These are phyloP conservation scores for Dasysyrphus tricinctus DNA, from an alignment of 2,888 invertebrate species.

Conservation along the genomic window DNA sequence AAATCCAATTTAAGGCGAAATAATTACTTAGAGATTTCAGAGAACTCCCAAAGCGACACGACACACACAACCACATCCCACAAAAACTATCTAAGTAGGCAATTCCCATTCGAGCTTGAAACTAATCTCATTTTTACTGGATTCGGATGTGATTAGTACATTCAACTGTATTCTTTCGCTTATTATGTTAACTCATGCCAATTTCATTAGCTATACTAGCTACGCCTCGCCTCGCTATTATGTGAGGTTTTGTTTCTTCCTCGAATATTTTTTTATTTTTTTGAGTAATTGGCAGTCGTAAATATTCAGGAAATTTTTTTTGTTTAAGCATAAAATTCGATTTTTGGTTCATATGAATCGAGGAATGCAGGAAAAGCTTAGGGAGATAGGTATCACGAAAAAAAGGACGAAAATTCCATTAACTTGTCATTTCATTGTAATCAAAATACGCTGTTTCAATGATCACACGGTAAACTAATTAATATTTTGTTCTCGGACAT, in stretches of 20 bases:
- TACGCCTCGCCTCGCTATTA: background rate
- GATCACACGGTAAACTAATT: slow-evolving; percentile 2
- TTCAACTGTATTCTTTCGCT: background rate
- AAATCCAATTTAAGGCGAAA: slow-evolving; percentile 1
- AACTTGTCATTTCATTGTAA: slow-evolving; percentile 7
- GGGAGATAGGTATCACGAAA: background rate
- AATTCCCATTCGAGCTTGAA: slow-evolving; percentile 24
- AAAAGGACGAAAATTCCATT: background rate
- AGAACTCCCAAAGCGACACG: background rate
- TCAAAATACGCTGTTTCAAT: background rate
- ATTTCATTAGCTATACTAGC: background rate
- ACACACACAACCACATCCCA: background rate
- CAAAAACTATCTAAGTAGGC: slow-evolving; percentile 1
- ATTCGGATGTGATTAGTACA: slow-evolving; percentile 9
- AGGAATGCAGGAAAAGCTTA: background rate
- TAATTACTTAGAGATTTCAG: background rate
- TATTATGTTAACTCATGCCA: background rate
- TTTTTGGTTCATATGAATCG: background rate
- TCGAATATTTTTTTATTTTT: background rate
- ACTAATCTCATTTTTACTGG: slow-evolving; percentile 7
- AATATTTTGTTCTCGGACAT: background rate
- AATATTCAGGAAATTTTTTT: slow-evolving; percentile 2
- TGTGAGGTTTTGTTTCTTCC: background rate
- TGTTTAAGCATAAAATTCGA: background rate
- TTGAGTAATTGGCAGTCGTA: background rate